Base-by-base conservation (phyloP, 2,113 vertebrate species). In the Oxyura jamaicensis region DNA sequence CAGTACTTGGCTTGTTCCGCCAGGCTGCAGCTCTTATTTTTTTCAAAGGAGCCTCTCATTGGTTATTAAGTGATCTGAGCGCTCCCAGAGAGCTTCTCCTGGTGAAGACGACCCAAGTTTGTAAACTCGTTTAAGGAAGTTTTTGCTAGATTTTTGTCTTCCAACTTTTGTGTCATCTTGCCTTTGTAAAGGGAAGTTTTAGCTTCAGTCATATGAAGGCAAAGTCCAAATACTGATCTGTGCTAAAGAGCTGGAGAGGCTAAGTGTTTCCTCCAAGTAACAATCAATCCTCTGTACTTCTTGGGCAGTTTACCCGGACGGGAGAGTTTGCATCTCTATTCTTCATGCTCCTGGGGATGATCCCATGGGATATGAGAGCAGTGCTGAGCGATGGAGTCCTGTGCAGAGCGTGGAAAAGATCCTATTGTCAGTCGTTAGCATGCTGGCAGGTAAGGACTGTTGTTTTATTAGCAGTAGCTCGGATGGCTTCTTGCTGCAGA, bases 371-470 rank as follows among this genome's bases (percentile, higher is more conserved):
- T 99, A 99, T 0, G 99, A 99, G 98, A 99, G 99, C 98, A 99
- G 99, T 0, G 99, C 99, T 0, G 99, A 99, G 98, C 79, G 99
- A 22, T 99, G 99, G 99, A 99, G 99, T 68, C 99, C 99, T 0
- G 99, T 99, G 71, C 99, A 99, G 98, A 99, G 99, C 0, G 99
- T 99, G 81, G 99, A 99, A 97, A 99, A 99, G 98, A 99, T 99
- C 96, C 98, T 99, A 13, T 96, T 99, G 80, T 99, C 99, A 0
- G 99, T 99, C 1, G 99, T 99, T 55, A 99, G 99, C 98, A 99
- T 99, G 99, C 95, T 99, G 74, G 99, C 99, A 98, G 99, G 99
- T 99, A 92, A 96, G 94, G 76, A 25, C 50, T 53, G 56, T 62
- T 83, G 56, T 20, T 68, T 78, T 42, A 2, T 11, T 80, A 53